Base-by-base conservation (phyloP, 2,797 vertebrate genomes). In the Sebastes iracundus region DNA sequence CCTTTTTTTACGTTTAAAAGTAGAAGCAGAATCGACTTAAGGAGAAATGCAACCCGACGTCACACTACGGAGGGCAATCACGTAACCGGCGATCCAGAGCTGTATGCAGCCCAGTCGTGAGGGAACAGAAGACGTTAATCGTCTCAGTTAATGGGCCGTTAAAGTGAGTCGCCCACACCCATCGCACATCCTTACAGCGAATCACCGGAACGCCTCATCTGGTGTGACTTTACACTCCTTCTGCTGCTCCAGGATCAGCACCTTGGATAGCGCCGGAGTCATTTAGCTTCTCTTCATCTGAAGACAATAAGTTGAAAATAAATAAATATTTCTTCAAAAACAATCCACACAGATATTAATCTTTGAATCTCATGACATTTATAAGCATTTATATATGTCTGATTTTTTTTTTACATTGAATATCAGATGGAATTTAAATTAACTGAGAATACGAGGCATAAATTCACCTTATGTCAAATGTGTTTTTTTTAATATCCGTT, bases 161-260 rank as follows among this genome's bases (percentile, higher is more conserved):
- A 49, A 46, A 46, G 16, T 46, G 42, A 46, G 42, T 46, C 42
- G 42, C 42, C 42, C 42, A 46, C 14, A 46, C 14, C 16, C 42
- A 46, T 16, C 46, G 46, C 46, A 49, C 46, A 49, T 49, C 46
- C 18, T 49, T 18, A 49, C 46, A 20, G 46, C 46, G 46, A 49
- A 18, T 49, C 42, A 49, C 42, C 16, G 3, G 42, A 49, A 49
- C 16, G 46, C 46, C 18, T 18, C 6, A 49, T 49, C 18, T 18
- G 16, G 46, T 49, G 46, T 49, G 46, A 49, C 46, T 46, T 46
- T 46, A 46, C 42, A 46, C 42, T 46, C 6, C 75, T 46, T 18
- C 75, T n/a, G 65, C 72, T 22, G 68, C 13, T 70, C 38, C n/a
- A 22, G 23, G 35, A 71, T 81, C 75, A 78, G 83, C 70, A 74